Percentiles rank a stretch among this genome's conserved stretches.
These are phyloP conservation scores for Girardinus metallicus DNA, from an alignment of 2,797 vertebrate genomes.

Conservation along the genomic window DNA sequence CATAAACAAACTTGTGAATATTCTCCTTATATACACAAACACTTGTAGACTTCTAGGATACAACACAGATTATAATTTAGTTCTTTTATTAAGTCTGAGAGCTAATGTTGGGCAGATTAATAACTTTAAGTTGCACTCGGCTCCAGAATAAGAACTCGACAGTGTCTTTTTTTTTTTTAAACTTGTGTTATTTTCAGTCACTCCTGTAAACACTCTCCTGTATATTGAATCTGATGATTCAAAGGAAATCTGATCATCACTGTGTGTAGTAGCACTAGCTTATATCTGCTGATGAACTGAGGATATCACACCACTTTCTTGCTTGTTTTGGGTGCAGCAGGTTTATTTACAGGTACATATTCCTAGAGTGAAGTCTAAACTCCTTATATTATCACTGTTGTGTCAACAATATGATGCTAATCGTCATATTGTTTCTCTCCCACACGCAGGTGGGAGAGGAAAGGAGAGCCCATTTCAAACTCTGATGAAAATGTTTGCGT, in stretches of 20 bases:
- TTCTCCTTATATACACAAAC: not conserved
- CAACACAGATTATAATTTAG: not conserved
- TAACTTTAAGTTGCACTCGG: too few species aligned
- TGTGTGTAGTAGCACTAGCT: not conserved
- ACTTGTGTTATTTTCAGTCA: not conserved
- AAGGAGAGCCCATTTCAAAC: not conserved
- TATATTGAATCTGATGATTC: not conserved
- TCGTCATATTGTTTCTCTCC: not conserved
- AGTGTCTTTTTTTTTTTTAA: not conserved
- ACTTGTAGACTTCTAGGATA: not conserved
- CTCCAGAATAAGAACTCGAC: not conserved
- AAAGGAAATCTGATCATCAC: not conserved
- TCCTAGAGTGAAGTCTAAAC: not conserved
- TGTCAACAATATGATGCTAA: constrained; percentile 7
- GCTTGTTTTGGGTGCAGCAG: not conserved
- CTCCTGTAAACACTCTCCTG: not conserved
- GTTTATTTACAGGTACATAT: not conserved
- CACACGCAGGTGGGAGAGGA: not conserved
- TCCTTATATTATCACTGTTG: not conserved
- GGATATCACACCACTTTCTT: not conserved
- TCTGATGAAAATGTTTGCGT: not conserved
- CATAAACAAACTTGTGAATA: not conserved
- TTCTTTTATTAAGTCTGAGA: not conserved
- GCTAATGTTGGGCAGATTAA: not conserved
- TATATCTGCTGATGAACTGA: not conserved